Evolutionary conservation across 2,113 vertebrate genomes (phyloP).

Genomic region (Campylorhamphus procurvoides): DNA sequence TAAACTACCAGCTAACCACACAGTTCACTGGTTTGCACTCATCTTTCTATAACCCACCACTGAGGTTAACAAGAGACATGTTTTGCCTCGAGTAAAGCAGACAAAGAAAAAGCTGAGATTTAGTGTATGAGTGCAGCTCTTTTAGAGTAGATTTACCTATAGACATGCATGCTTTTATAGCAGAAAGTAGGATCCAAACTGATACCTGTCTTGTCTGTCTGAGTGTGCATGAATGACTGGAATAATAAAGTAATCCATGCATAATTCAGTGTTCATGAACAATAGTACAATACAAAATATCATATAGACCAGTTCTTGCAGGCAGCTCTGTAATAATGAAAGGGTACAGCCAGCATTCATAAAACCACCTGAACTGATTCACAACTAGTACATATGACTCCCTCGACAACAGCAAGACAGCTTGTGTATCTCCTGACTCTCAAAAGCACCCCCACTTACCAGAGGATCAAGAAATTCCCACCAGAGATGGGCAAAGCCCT

Average conservation of each 20-base stretch:
- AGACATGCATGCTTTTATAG: not conserved
- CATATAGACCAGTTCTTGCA: not conserved
- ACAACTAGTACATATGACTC: not conserved
- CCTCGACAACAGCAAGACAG: not conserved
- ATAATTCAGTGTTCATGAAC: not conserved
- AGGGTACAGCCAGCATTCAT: not conserved
- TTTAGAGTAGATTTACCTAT: not conserved
- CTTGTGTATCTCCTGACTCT: not conserved
- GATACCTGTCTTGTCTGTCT: not conserved
- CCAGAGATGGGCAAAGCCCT: not conserved
- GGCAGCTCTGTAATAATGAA: not conserved
- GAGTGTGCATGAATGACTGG: not conserved
- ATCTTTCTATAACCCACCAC: not conserved
- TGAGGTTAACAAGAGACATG: not conserved
- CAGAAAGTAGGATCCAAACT: not conserved
- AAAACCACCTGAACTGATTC: not conserved
- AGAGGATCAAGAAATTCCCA: not conserved
- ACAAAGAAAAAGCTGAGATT: not conserved
- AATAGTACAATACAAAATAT: not conserved
- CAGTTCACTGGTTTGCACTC: not conserved
- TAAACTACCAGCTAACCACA: not conserved
- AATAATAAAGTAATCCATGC: not conserved
- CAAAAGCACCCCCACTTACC: not conserved
- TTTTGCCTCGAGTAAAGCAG: not conserved
- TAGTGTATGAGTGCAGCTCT: not conserved